Base-by-base conservation (phyloP, 1,140 invertebrate genomes). In the Bombus pascuorum region DNA sequence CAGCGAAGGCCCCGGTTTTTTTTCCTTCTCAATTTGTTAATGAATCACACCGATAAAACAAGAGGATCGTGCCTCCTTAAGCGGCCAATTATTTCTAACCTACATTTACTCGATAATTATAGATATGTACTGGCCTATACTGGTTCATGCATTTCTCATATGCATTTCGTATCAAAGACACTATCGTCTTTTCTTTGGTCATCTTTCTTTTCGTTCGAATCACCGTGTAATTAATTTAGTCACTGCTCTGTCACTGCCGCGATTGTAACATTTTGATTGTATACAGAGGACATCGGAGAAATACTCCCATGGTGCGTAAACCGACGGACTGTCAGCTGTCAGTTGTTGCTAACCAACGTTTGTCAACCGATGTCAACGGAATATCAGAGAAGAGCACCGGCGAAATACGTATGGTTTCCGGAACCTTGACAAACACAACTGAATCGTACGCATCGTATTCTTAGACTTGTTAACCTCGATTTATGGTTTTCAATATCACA, bases 291-390 rank as follows among this genome's bases (percentile, higher is more conserved):
- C 39, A 62, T 28, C n/a, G n/a, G 65, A 77, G 81, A 77, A 57
- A 83, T 53, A 59, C 59, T 77, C 39, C 44, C 18, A 25, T 15
- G 32, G 37, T 25, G 34, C 72, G 44, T 3, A 34, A 25, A 65
- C 81, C 81, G 65, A 83, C 75, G 42, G 34, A 70, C 81, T 34
- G 81, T 83, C 81, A 83, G 37, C 81, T 70, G 81, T 77, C 81
- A 34, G 81, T 83, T 83, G 62, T 83, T 59, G 28, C 57, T 82
- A 42, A 66, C 81, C 81, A 57, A 77, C 81, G 74, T 77, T 77
- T 83, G 65, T 77, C 62, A 77, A 28, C 73, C 39, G 80, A 37
- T 18, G 47, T 77, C 81, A 44, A 77, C 81, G 28, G 72, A 32
- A 68, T 28, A 25, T 59, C n/a, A 66, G n/a, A 32, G 65, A 62